Conservation (phyloP, 1,140 invertebrate species). For the Hyles vespertilio region DNA sequence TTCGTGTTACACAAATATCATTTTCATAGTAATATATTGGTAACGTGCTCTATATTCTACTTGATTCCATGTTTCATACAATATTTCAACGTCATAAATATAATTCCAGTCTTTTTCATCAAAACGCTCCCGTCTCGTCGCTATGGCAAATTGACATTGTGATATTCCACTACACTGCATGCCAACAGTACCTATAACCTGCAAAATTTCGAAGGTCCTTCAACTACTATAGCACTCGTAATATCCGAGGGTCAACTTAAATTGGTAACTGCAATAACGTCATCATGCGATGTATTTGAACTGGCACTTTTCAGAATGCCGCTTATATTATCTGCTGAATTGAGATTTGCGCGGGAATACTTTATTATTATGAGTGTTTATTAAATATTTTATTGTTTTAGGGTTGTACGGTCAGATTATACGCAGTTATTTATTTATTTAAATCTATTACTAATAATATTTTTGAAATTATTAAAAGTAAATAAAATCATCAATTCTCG, state of each 20-base stretch:
- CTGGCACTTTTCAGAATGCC: conserved; percentile 3
- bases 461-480: no score
- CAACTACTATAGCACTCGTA: background rate
- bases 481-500: no score
- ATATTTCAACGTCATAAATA: no score
- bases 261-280: background rate
- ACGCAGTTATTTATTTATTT: no score
- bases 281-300: background rate
- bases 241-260: background rate
- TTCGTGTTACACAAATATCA: no score
- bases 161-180: background rate
- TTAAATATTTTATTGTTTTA: no score
- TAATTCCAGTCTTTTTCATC: background rate
- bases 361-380: no score
- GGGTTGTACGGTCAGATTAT: no score
- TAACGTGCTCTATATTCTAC: no score
- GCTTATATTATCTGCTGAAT: background rate
- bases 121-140: background rate
- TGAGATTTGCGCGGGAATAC: background rate
- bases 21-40: no score
- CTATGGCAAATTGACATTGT: conserved; percentile 4
- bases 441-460: no score
- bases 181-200: background rate
- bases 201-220: background rate
- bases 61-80: no score